Evolutionary conservation across 2,888 invertebrate genomes (phyloP), one percentile per base, ranked within the genome.

Genomic region (Deroplatys truncata): DNA sequence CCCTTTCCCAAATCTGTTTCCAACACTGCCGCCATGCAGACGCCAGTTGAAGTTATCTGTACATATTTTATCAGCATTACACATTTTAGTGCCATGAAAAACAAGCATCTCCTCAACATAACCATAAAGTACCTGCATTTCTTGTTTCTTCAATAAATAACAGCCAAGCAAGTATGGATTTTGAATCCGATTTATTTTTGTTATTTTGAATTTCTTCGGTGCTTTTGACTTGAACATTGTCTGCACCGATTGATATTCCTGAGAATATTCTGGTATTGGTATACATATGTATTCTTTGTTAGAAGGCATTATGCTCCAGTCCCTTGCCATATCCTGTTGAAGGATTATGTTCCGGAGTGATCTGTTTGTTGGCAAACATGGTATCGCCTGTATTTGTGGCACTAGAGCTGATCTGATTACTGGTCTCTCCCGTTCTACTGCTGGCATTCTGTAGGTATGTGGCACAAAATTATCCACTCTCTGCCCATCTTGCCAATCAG

Each of bases 31-130:
- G 20, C 72, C 86, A 31, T 72, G 29, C 1, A 72, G 28, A 25
- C 86, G 56, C 86, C 86, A 86, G 31, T 86, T 28, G 56, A 86
- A 86, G 82, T 86, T 86, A 86, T 86, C 31, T 56, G 56, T 29
- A 20, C 86, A 86, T 72, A 72, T 86, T 25, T 28, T 82, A 7
- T 82, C 15, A 16, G 82, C 29, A 72, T 72, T 72, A 29, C 82
- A 72, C 31, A 28, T 15, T 28, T 29, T 72, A 28, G 86, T 82
- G 15, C 86, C 86, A 86, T 82, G 86, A 31, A 86, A 86, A 25
- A 86, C 4, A 9, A 13, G 25, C 8, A 15, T 56, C 9, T 86
- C 72, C 9, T 82, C 16, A 28, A 86, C 86, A 28, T 28, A 0
- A 9, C 29, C 82, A 25, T 28, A 28, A 20, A 72, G 9, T 25